Base-by-base conservation (phyloP, 1,140 invertebrate species). In the Heliconius hewitsoni region DNA sequence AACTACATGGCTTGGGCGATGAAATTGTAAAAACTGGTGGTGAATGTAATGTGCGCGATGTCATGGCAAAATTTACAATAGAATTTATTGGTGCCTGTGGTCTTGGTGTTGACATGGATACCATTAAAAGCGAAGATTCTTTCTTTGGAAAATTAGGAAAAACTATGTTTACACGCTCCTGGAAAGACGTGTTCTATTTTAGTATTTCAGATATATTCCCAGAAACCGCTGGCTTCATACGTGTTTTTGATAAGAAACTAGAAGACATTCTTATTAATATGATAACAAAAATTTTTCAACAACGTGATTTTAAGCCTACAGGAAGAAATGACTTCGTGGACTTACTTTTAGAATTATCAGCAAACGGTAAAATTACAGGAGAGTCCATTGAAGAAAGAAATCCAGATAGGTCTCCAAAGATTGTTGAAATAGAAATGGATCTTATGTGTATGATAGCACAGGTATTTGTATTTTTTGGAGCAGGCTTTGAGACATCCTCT, bases 271-370 rank as follows among this genome's bases (percentile, higher is more conserved):
- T 81, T 8, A 73, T 52, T 19, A 74, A 75, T 8, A 83, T 83
- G 66, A 60, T 79, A 18, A 39, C 73, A 60, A 80, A 70, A 73
- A 80, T 83, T 74, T 81, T 81, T 13, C 77, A 82, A 71, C 74
- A 83, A 57, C 73, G 82, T 71, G 73, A 83, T n/a, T 81, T 55
- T n/a, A 83, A 83, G 19, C 78, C 82, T 74, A 75, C 73, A 34
- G 73, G 76, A 39, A 75, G 82, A 9, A 83, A 83, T 71, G 82
- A 83, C 80, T 83, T 83, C 55, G 71, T 83, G 4, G 82, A 83
- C n/a, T 66, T 83, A 19, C 77, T 83, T 72, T 42, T 83, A 23
- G 82, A 83, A 50, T 71, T 81, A 34, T 73, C 76, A 52, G 50
- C 13, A 42, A 79, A 83, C 23, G 82, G 82, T 4, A 81, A 79